Evolutionary conservation across 1,140 invertebrate genomes (phyloP).

Genomic region (Zaprionus inermis): DNA sequence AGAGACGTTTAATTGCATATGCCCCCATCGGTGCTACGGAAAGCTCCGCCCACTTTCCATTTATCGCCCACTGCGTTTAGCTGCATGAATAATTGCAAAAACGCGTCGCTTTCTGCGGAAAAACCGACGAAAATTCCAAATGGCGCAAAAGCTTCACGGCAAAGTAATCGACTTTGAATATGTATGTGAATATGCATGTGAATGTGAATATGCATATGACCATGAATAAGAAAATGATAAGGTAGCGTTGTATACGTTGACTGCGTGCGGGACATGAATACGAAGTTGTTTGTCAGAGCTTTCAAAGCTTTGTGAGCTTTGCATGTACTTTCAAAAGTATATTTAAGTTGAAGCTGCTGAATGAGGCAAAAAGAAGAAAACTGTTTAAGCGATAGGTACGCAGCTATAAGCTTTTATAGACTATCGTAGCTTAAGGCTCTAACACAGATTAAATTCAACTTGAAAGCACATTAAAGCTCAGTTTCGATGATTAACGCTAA

Average conservation of each 20-base stretch:
- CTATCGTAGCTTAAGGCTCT: neutral
- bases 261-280: neutral
- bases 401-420: neutral
- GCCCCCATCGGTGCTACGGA: neutral
- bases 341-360: neutral
- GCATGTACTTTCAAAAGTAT: neutral
- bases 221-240: neutral
- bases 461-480: too few species aligned
- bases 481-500: too few species aligned
- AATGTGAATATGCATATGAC: neutral
- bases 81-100: conserved; percentile 75
- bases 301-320: neutral
- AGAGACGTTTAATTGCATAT: conserved; percentile 34
- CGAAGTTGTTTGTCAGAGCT: neutral
- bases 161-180: conserved; percentile 8
- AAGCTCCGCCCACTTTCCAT: neutral
- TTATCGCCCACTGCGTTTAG: conserved; percentile 52
- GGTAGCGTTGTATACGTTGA: too few species aligned
- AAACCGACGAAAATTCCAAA: neutral
- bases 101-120: conserved; percentile 42
- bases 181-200: neutral
- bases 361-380: too few species aligned
- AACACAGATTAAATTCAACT: too few species aligned
- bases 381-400: too few species aligned
- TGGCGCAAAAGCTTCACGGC: conserved; percentile 7